phyloP scores from a whole-genome alignment of 2,797 vertebrate species.

The Austrolebias charrua region DNA sequence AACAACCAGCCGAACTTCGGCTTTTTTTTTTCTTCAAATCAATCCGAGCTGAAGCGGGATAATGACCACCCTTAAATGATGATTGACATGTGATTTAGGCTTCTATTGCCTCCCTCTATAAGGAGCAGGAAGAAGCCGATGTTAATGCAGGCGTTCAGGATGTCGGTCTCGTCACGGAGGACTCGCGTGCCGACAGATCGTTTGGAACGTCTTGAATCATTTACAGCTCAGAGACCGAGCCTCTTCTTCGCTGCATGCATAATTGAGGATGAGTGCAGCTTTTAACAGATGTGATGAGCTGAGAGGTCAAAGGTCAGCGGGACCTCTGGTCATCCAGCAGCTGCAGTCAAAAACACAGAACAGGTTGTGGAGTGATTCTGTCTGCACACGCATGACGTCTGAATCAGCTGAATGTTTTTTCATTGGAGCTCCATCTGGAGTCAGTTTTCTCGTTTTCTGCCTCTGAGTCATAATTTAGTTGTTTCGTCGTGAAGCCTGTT shows the following conservation, averaged over 20 bases:
- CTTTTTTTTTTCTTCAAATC: too few relatives aligned
- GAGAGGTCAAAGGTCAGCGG: conserved; percentile 39
- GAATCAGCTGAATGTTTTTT: too few relatives aligned
- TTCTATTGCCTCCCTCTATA: conserved; percentile 26
- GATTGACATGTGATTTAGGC: conserved; percentile 32
- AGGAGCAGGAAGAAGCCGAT: conserved; percentile 47
- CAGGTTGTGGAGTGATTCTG: too few relatives aligned
- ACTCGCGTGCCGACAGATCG: conserved; percentile 30
- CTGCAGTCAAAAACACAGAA: too few relatives aligned
- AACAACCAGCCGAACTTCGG: too few relatives aligned
- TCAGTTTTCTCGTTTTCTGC: too few relatives aligned
- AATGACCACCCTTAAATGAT: conserved; percentile 32
- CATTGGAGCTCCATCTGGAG: too few relatives aligned
- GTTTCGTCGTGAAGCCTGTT: too few relatives aligned
- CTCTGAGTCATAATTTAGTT: too few relatives aligned
- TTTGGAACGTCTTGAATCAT: conserved; percentile 51
- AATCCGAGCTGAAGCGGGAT: conserved; percentile 17
- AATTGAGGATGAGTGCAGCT: conserved; percentile 60
- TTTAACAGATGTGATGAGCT: conserved; percentile 56
- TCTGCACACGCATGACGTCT: too few relatives aligned
- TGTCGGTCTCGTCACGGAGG: conserved; percentile 26
- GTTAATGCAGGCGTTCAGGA: conserved; percentile 55
- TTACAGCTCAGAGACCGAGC: conserved; percentile 37
- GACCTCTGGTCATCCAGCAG: not conserved
- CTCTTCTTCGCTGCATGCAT: conserved; percentile 35